Evolutionary conservation across 2,113 vertebrate genomes (phyloP), one percentile per base, ranked within the genome.

Genomic region (Orthonyx spaldingii): DNA sequence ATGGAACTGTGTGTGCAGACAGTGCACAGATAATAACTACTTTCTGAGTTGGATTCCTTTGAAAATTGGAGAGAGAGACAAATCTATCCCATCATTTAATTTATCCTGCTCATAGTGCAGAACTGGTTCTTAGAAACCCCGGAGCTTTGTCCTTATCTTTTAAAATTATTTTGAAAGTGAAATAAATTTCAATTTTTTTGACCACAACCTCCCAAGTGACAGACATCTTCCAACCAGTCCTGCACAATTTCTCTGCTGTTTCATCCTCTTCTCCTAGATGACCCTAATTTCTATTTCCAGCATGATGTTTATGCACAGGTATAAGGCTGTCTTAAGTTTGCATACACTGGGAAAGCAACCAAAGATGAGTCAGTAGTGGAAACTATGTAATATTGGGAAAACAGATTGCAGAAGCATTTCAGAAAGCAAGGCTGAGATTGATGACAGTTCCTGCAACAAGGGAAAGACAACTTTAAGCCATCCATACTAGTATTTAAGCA

Each of bases 301-400:
- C 42, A 24, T 84, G 42, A 18, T 94, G 74, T 80, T 95, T 94
- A 70, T 90, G 79, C 41, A 42, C 57, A 93, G 91, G 79, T 96
- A 85, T 55, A 74, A 88, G 83, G 56, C 64, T n/a, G 68, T 86
- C 79, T 70, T 90, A 85, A 91, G 59, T 66, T 28, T 81, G 82
- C 85, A 63, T 88, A 22, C 28, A 52, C 82, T 92, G 93, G 94
- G 93, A 96, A 88, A 59, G 56, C 52, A 83, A 96, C 75, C 94
- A 93, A 16, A 88, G 95, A 88, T 96, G 90, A 96, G 82, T 80
- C 95, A 93, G 68, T 94, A 92, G 44, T 94, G 95, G 93, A 97
- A 97, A 96, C 75, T 95, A 95, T 95, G 94, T 95, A 66, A 94
- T 90, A 86, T 63, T 69, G 64, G 13, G 82, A 80, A 94, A 95